Percentiles rank a stretch among this genome's conserved stretches.
phyloP scores from a whole-genome alignment of 2,113 vertebrate genomes.

The Protobothrops mucrosquamatus region DNA sequence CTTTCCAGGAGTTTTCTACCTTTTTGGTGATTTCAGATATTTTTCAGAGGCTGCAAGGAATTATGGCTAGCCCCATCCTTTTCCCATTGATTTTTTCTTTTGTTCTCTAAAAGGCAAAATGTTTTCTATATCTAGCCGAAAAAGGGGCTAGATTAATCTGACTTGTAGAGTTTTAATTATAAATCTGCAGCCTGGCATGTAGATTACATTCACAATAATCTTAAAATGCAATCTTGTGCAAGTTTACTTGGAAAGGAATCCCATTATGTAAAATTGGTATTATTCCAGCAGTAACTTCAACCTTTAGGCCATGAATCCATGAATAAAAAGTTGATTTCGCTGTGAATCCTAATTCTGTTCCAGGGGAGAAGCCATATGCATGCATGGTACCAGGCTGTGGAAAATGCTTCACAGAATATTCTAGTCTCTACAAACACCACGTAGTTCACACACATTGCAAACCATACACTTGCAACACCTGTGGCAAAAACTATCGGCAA shows the following conservation, averaged over 20 bases:
- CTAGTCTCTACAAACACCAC: slow-evolving; percentile 84
- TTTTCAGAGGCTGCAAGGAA: background rate
- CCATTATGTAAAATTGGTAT: background rate
- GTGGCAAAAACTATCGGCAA: slow-evolving; percentile 81
- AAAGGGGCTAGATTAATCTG: background rate
- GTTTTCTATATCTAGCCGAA: background rate
- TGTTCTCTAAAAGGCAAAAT: background rate
- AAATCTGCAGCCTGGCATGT: background rate
- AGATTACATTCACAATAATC: background rate
- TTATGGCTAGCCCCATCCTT: background rate
- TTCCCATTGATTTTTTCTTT: background rate
- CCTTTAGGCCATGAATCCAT: background rate
- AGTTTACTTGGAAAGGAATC: background rate
- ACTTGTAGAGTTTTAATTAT: background rate
- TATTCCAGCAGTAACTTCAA: background rate
- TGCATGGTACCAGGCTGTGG: slow-evolving; percentile 81
- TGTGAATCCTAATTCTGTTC: slow-evolving; percentile 33
- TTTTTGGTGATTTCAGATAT: background rate
- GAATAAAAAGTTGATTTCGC: background rate
- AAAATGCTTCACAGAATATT: slow-evolving; percentile 83
- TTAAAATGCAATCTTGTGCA: background rate
- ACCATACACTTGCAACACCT: slow-evolving; percentile 79
- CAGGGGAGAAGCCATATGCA: slow-evolving; percentile 83
- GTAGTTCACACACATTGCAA: slow-evolving; percentile 86
- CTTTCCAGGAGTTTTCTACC: background rate